phyloP scores from a whole-genome alignment of 1,140 invertebrate genomes.

The Caenorhabditis inopinata region DNA sequence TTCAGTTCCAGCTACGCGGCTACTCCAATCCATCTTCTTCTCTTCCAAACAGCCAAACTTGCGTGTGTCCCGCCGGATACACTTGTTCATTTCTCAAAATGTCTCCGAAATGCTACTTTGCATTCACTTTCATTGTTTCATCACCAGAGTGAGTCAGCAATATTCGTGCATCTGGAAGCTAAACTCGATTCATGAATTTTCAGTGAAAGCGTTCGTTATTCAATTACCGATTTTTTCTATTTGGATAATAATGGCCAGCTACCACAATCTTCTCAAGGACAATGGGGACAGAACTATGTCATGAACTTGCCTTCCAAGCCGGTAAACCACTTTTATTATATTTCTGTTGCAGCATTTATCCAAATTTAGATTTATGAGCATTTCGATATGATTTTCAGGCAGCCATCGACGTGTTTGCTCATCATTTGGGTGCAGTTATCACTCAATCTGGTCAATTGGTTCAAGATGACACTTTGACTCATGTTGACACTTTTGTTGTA shows the following conservation, averaged over 20 bases:
- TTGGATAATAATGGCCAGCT: constrained; percentile 45
- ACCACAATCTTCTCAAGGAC: constrained; percentile 1
- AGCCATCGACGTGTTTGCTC: constrained; percentile 58
- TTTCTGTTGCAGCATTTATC: too few relatives aligned
- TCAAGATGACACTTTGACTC: constrained; percentile 54
- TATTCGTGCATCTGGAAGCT: too few relatives aligned
- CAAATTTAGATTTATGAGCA: too few relatives aligned
- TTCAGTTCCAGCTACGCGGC: constrained; percentile 42
- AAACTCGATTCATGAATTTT: too few relatives aligned
- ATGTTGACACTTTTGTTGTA: constrained; percentile 58
- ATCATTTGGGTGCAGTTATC: constrained; percentile 58
- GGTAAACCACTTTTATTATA: too few relatives aligned
- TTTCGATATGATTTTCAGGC: constrained; percentile 47
- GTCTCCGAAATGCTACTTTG: constrained; percentile 50
- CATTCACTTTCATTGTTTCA: constrained; percentile 56
- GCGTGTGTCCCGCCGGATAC: constrained; percentile 5
- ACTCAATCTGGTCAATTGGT: constrained; percentile 50
- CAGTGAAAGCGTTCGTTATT: constrained; percentile 53
- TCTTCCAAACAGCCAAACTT: constrained; percentile 35
- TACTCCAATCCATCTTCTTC: constrained; percentile 40
- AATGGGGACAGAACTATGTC: constrained; percentile 43
- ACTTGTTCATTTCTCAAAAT: constrained; percentile 27
- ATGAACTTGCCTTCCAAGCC: constrained; percentile 54
- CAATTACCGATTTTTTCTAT: constrained; percentile 55
- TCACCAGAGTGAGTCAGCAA: constrained; percentile 58